Evolutionary conservation across 2,797 vertebrate genomes (phyloP).

Genomic region (Typhlichthys subterraneus): DNA sequence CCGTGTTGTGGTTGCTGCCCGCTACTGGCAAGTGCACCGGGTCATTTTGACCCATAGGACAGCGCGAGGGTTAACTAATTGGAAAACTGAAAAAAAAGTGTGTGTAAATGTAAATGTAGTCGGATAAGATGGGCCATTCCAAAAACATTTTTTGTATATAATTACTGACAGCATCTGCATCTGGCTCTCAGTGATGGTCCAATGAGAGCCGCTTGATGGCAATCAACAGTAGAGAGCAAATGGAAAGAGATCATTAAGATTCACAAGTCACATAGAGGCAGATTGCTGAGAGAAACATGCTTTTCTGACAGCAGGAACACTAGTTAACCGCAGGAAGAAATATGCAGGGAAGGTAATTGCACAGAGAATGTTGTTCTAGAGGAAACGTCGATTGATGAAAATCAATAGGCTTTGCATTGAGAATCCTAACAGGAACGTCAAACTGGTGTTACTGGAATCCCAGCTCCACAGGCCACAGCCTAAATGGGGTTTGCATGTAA

Average conservation of each 20-base stretch:
- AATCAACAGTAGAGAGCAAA: not conserved
- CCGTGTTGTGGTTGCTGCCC: too few relatives aligned
- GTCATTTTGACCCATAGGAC: too few relatives aligned
- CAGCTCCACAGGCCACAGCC: too few relatives aligned
- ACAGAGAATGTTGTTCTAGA: not conserved
- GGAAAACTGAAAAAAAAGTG: too few relatives aligned
- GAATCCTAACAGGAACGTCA: not conserved
- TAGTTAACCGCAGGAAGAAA: not conserved
- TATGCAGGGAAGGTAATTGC: not conserved
- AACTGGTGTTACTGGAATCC: too few relatives aligned
- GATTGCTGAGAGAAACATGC: not conserved
- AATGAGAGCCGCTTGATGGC: slow-evolving; percentile 11
- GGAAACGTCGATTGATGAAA: not conserved
- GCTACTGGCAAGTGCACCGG: too few relatives aligned
- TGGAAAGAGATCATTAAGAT: slow-evolving; percentile 17
- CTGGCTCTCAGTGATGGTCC: slow-evolving; percentile 4
- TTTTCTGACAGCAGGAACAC: slow-evolving; percentile 4
- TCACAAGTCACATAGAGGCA: slow-evolving; percentile 20
- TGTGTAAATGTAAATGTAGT: too few relatives aligned
- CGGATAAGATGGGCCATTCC: too few relatives aligned
- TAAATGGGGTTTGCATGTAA: too few relatives aligned
- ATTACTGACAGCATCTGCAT: not conserved
- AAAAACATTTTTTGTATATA: too few relatives aligned
- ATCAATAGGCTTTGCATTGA: not conserved
- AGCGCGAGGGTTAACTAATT: too few relatives aligned